phyloP scores from a whole-genome alignment of 2,888 invertebrate species.

The Uloborus plumipes region DNA sequence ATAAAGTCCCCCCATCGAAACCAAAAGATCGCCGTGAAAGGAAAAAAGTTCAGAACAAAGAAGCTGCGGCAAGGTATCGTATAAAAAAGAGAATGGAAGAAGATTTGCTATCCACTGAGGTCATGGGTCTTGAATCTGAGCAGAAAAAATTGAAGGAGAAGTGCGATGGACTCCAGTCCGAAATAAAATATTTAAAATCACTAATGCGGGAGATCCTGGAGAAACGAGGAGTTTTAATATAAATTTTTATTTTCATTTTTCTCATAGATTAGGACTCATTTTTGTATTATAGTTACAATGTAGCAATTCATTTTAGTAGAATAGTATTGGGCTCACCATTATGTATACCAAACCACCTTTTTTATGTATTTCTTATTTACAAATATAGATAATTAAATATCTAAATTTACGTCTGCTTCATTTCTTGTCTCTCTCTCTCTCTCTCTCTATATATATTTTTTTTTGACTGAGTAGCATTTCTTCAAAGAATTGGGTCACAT shows the following conservation, averaged over 20 bases:
- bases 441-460: no score
- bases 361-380: slow-evolving; percentile 25
- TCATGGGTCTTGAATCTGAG: slow-evolving; percentile 19
- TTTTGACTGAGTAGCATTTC: not conserved
- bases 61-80: slow-evolving; percentile 59
- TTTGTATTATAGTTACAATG: no score
- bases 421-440: not conserved
- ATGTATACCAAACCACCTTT: slow-evolving; percentile 41
- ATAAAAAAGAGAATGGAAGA: slow-evolving; percentile 43
- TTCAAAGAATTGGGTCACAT: no score
- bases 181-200: slow-evolving; percentile 54
- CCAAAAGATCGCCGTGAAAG: slow-evolving; percentile 18
- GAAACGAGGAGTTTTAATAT: slow-evolving; percentile 28
- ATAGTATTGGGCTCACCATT: slow-evolving; percentile 42
- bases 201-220: slow-evolving; percentile 49
- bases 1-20: not conserved
- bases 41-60: slow-evolving; percentile 62
- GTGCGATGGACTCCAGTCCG: slow-evolving; percentile 24
- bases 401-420: slow-evolving; percentile 1
- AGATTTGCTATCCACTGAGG: slow-evolving; percentile 27
- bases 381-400: slow-evolving; percentile 19
- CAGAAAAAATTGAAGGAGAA: slow-evolving; percentile 40
- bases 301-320: slow-evolving; percentile 24
- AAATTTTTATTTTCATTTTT: slow-evolving; percentile 15
- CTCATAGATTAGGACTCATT: not conserved